Evolutionary conservation across 2,888 invertebrate genomes (phyloP).

Genomic region (Pristionchus maxplancki): DNA sequence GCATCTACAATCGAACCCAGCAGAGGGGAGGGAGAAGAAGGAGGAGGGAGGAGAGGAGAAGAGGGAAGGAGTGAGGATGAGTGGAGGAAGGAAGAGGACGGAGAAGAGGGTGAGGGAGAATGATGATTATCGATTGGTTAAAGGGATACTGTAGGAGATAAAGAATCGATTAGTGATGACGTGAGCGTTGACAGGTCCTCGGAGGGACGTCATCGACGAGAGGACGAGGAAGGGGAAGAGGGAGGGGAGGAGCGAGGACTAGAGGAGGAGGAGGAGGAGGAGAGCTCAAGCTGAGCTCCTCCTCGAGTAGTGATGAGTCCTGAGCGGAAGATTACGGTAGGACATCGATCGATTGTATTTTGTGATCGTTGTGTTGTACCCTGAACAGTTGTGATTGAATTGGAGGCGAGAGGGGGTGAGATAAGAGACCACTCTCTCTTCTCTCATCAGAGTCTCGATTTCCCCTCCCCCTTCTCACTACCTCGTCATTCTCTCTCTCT

Average conservation of each 20-base stretch:
- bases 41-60: conserved; percentile 1
- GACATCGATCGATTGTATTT: not conserved
- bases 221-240: conserved; percentile 23
- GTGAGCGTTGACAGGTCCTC: no score
- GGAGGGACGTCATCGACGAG: not conserved
- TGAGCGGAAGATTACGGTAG: conserved; percentile 10
- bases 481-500: not conserved
- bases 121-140: not conserved
- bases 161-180: not conserved
- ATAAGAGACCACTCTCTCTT: not conserved
- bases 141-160: not conserved
- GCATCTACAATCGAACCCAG: not conserved
- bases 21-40: not conserved
- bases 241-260: not conserved
- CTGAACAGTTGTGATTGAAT: not conserved
- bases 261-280: not conserved
- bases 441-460: not conserved
- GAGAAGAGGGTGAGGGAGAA: not conserved
- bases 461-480: not conserved
- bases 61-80: conserved; percentile 30
- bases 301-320: conserved; percentile 38
- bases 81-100: conserved; percentile 41
- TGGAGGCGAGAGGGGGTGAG: not conserved
- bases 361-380: not conserved
- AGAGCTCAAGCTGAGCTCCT: conserved; percentile 29